Conservation (phyloP, 1,140 invertebrate genomes). For the Calliphora vicina region DNA sequence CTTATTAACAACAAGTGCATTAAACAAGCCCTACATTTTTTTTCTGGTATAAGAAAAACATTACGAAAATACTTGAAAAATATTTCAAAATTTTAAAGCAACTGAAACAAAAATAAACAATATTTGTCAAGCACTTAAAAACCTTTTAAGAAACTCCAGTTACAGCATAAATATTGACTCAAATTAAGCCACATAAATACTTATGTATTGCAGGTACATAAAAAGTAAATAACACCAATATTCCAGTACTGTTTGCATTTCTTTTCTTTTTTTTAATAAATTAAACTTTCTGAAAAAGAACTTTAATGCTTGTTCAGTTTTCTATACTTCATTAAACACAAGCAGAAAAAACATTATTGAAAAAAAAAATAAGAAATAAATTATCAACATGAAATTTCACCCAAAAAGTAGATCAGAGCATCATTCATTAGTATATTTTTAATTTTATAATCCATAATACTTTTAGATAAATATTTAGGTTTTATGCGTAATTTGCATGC, state of each 20-base stretch:
- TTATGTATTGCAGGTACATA: too few relatives aligned
- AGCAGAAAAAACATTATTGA: not conserved
- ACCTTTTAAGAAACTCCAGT: slow-evolving; percentile 18
- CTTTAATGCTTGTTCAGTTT: too few relatives aligned
- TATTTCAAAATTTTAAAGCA: not conserved
- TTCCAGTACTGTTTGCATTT: not conserved
- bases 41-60: not conserved
- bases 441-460: not conserved
- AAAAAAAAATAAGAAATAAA: not conserved
- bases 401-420: not conserved
- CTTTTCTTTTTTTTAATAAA: not conserved
- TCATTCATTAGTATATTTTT: not conserved
- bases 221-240: not conserved
- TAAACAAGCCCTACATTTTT: not conserved
- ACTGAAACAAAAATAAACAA: not conserved
- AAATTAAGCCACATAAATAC: not conserved
- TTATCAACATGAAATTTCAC: not conserved
- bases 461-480: not conserved
- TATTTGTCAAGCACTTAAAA: slow-evolving; percentile 33
- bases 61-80: not conserved
- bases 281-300: too few relatives aligned
- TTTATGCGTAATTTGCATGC: not conserved
- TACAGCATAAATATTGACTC: slow-evolving; percentile 27
- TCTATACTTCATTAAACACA: too few relatives aligned
- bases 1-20: not conserved